Evolutionary conservation across 1,140 invertebrate genomes (phyloP).

Genomic region (Philotrypesis tridentata): DNA sequence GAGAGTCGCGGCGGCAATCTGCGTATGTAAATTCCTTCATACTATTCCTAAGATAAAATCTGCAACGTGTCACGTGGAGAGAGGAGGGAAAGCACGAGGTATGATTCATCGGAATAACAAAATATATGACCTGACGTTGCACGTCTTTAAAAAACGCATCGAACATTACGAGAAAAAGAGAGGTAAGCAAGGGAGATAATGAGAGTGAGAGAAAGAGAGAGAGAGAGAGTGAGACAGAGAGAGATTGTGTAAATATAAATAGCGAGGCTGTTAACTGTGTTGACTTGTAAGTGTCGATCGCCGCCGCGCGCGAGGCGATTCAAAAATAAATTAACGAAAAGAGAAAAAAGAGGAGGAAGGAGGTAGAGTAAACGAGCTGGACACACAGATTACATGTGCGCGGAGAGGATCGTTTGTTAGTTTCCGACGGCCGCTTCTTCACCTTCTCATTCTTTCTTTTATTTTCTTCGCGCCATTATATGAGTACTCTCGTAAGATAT

Average conservation of each 20-base stretch:
- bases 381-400: constrained; percentile 10
- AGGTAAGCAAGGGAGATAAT: neutral
- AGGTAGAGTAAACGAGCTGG: neutral
- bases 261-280: constrained; percentile 45
- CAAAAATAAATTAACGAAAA: constrained; percentile 46
- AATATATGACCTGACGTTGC: constrained; percentile 48
- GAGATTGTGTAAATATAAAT: constrained; percentile 38
- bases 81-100: constrained; percentile 15
- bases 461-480: constrained; percentile 3
- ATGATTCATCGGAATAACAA: constrained; percentile 48
- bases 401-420: constrained; percentile 20
- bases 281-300: constrained; percentile 46
- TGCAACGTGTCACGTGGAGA: constrained; percentile 19
- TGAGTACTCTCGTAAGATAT: constrained; percentile 35
- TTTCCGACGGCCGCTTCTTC: neutral
- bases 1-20: constrained; percentile 34
- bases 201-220: neutral
- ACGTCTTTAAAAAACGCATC: constrained; percentile 40
- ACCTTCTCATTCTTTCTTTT: neutral
- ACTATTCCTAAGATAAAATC: constrained; percentile 44
- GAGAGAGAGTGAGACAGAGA: neutral
- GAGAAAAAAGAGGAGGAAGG: neutral
- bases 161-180: constrained; percentile 1
- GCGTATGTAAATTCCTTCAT: constrained; percentile 45
- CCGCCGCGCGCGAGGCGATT: constrained; percentile 40